Evolutionary conservation across 2,797 vertebrate species (phyloP).

Genomic region (Pelodytes ibericus): DNA sequence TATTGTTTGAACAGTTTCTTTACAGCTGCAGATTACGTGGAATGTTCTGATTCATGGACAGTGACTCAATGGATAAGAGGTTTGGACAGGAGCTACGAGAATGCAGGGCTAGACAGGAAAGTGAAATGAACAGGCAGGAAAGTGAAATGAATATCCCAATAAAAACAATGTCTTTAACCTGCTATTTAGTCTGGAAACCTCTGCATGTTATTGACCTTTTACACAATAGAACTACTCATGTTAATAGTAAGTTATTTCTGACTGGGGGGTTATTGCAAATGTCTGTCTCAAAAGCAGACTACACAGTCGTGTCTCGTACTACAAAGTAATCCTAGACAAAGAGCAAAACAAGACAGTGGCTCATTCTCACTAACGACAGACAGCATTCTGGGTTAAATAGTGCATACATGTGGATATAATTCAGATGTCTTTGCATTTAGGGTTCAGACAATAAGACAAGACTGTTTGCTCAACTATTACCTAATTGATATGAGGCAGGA

Average conservation of each 20-base stretch:
- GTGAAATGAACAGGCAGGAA: slow-evolving; percentile 46
- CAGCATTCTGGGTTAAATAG: too few relatives aligned
- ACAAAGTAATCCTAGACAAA: not conserved
- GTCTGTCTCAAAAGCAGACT: slow-evolving; percentile 37
- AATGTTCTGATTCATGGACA: slow-evolving; percentile 38
- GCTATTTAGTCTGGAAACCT: slow-evolving; percentile 39
- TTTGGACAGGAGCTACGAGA: not conserved
- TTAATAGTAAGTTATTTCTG: slow-evolving; percentile 43
- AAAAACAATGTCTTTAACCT: slow-evolving; percentile 35
- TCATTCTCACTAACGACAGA: not conserved
- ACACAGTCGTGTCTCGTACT: slow-evolving; percentile 16
- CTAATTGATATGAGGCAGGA: too few relatives aligned
- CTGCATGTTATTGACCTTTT: slow-evolving; percentile 49
- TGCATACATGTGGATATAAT: too few relatives aligned
- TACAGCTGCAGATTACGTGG: not conserved
- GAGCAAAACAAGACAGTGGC: not conserved
- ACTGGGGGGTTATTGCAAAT: slow-evolving; percentile 23
- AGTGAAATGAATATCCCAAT: slow-evolving; percentile 46
- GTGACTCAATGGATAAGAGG: slow-evolving; percentile 41
- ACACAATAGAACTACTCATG: slow-evolving; percentile 43
- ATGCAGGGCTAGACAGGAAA: slow-evolving; percentile 50
- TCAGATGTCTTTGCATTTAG: too few relatives aligned
- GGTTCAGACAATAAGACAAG: too few relatives aligned
- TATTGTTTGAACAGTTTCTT: not conserved
- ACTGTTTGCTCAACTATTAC: too few relatives aligned